Evolutionary conservation across 2,888 invertebrate species (phyloP), one percentile per base, ranked within the genome.

Genomic region (Drosophila hamatofila): DNA sequence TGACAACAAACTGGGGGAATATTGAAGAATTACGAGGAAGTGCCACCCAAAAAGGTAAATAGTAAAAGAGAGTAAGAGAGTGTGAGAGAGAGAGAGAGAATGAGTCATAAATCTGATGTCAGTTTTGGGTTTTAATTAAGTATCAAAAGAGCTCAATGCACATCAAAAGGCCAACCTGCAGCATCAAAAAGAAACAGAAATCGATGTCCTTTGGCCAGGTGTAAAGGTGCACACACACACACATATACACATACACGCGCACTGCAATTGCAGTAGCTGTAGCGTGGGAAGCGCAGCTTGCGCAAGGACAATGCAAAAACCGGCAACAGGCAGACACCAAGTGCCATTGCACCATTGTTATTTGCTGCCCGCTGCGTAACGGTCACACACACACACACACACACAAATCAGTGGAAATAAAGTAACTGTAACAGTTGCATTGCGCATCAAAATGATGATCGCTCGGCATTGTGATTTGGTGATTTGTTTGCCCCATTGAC

Each of bases 261-360:
- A 35, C 25, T 12, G 27, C 23, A 48, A 37, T 58, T 49, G 51
- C 60, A 27, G 48, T 55, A 59, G 18, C 49, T 48, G 62, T 61
- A 69, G 80, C 89, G 89, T 89, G 89, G 90, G 89, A 89, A 89
- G 83, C 71, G 66, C 81, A 81, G 74, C 89, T 90, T 90, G 90
- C 90, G 90, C 59, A 90, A 89, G 89, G 88, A 83, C 89, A 83
- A 83, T 81, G 89, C 68, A 57, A 64, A 58, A 58, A 58, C 51
- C 18, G 30, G 30, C 30, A 57, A 51, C 21, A 59, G 70, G 16
- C 30, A 37, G 30, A 49, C 56, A 42, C 88, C 75, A 89, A 83
- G 83, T 83, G 83, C 83, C 89, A 78, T 83, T 83, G 71, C 69
- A 64, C 65, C 82, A 71, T 83, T 83, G 85, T 89, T 66, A 61